A percentile compares a stretch with the other conserved stretches of the same genome.
These are phyloP conservation scores for Drosophila gaucha DNA, from an alignment of 2,888 invertebrate genomes.

Conservation along the genomic window DNA sequence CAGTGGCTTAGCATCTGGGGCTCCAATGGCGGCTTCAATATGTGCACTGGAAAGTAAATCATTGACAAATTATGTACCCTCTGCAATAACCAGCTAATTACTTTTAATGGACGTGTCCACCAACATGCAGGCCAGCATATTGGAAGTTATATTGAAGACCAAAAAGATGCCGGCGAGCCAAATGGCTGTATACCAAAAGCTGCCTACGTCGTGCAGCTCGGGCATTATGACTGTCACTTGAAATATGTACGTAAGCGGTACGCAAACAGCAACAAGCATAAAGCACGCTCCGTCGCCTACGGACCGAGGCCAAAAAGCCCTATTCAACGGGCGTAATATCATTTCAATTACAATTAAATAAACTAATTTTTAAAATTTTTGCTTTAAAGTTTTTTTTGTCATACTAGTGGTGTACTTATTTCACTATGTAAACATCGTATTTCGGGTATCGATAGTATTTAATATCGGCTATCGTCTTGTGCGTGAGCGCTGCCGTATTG, in stretches of 20 bases:
- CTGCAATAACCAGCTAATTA: constrained; percentile 57
- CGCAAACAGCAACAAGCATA: constrained; percentile 71
- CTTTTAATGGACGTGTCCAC: constrained; percentile 91
- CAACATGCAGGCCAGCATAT: constrained; percentile 90
- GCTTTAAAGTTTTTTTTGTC: constrained; percentile 16
- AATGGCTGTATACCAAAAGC: constrained; percentile 86
- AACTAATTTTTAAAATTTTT: constrained; percentile 11
- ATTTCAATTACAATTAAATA: constrained; percentile 35
- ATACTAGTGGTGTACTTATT: neutral
- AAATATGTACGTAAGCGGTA: constrained; percentile 82
- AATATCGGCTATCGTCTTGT: neutral
- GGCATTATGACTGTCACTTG: constrained; percentile 90
- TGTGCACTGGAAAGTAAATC: constrained; percentile 59
- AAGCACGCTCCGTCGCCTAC: constrained; percentile 78
- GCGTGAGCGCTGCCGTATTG: neutral
- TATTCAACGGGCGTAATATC: constrained; percentile 62
- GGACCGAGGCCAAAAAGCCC: constrained; percentile 63
- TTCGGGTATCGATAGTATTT: constrained; percentile 14
- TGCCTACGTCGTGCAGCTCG: constrained; percentile 86
- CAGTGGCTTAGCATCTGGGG: constrained; percentile 85
- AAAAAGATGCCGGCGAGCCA: constrained; percentile 89
- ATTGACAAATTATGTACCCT: neutral
- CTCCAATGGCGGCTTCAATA: constrained; percentile 84
- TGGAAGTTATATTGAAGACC: constrained; percentile 91
- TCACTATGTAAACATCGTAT: constrained; percentile 16